Evolutionary conservation across 2,797 vertebrate genomes (phyloP), one percentile per base, ranked within the genome.

Genomic region (Karalla daura): DNA sequence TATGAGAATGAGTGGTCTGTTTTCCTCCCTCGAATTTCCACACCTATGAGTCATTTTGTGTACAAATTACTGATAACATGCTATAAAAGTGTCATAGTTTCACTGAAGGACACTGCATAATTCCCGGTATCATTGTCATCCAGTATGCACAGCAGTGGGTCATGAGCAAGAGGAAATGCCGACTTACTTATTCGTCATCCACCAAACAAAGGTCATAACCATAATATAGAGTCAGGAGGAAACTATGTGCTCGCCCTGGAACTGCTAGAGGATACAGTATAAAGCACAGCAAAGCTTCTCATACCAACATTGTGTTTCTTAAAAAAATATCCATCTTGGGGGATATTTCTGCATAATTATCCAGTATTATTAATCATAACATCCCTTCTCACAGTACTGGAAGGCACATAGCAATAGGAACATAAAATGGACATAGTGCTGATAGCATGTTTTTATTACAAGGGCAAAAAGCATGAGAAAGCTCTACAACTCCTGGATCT

Each of bases 191-290:
- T 32, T 51, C 5, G 5, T 51, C 41, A 25, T 47, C 2, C 9
- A 15, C 20, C 13, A 51, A 17, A 28, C 60, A 79, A 81, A 79
- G 74, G 66, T 77, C 63, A 35, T n/a, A 11, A 28, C 10, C 3
- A 5, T 3, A 12, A 27, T 2, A 37, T 30, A 37, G 18, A 21
- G 20, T 3, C 27, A 18, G 11, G 13, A 59, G 10, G 17, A 23
- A 5, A 14, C 7, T 21, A 36, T 24, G 9, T 32, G 47, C 37
- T 17, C 10, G 21, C 23, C 2, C 10, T 15, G 5, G 2, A 52
- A 14, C 25, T 21, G 21, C 3, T 15, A 2, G 10, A 24, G 7
- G 23, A 32, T 61, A 13, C 37, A 61, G 4, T 12, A 12, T 2
- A 12, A 41, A 27, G 17, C 21, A 49, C 8, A 27, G 17, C 4